phyloP scores from a whole-genome alignment of 2,888 invertebrate species.

The Ophioninae sp. region DNA sequence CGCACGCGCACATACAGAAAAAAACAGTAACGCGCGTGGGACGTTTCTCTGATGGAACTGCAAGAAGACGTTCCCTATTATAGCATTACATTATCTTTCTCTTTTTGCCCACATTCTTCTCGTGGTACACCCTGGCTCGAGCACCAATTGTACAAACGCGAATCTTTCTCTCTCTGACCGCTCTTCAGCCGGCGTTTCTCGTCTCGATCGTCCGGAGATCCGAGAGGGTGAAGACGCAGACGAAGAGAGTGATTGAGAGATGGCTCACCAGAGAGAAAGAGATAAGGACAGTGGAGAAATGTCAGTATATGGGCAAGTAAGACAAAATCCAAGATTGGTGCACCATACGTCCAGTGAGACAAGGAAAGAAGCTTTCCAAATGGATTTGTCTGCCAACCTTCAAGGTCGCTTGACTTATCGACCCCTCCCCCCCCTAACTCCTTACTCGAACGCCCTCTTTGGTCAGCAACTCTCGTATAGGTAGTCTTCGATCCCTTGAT shows the following conservation, averaged over 20 bases:
- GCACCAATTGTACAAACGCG: slow-evolving; percentile 54
- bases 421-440: slow-evolving; percentile 1
- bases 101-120: slow-evolving; percentile 59
- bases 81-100: slow-evolving; percentile 62
- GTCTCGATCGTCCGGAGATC: slow-evolving; percentile 34
- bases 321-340: slow-evolving; percentile 40
- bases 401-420: slow-evolving; percentile 65
- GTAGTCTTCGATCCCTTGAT: slow-evolving; percentile 15
- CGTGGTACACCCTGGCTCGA: slow-evolving; percentile 36
- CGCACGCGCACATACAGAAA: slow-evolving; percentile 1
- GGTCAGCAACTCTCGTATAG: slow-evolving; percentile 22
- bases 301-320: slow-evolving; percentile 18
- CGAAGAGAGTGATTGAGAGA: slow-evolving; percentile 20
- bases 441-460: slow-evolving; percentile 8
- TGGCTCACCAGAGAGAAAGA: not conserved
- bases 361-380: slow-evolving; percentile 54
- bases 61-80: slow-evolving; percentile 62
- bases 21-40: slow-evolving; percentile 59
- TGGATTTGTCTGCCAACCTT: slow-evolving; percentile 63
- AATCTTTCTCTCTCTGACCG: slow-evolving; percentile 15
- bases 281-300: slow-evolving; percentile 22
- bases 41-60: slow-evolving; percentile 59
- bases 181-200: slow-evolving; percentile 15
- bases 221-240: slow-evolving; percentile 4
- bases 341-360: slow-evolving; percentile 26